Evolutionary conservation across 2,888 invertebrate genomes (phyloP).

Genomic region (Nineta flava): DNA sequence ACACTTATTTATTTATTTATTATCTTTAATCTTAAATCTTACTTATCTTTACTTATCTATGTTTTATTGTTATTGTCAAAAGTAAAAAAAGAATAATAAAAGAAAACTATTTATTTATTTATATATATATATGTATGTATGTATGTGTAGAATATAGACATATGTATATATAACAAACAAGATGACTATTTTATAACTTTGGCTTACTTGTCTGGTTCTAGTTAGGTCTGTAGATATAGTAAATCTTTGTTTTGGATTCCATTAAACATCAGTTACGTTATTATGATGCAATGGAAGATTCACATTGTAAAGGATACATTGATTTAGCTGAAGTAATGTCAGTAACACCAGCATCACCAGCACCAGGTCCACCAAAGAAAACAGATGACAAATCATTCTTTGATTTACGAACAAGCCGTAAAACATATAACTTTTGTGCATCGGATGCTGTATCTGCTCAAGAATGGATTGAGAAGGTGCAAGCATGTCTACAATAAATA

Average conservation of each 20-base stretch:
- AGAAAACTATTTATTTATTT: too few relatives aligned
- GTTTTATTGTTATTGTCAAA: too few relatives aligned
- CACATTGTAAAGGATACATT: slow-evolving; percentile 86
- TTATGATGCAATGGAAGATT: slow-evolving; percentile 90
- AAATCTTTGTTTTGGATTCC: slow-evolving; percentile 94
- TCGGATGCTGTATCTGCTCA: slow-evolving; percentile 75
- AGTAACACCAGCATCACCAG: slow-evolving; percentile 62
- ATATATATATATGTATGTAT: too few relatives aligned
- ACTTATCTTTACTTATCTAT: too few relatives aligned
- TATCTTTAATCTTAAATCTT: too few relatives aligned
- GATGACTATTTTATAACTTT: too few relatives aligned
- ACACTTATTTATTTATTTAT: too few relatives aligned
- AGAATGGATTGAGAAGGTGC: slow-evolving; percentile 96
- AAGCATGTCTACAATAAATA: slow-evolving; percentile 84
- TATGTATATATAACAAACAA: too few relatives aligned
- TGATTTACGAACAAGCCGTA: slow-evolving; percentile 80
- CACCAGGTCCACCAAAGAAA: slow-evolving; percentile 81
- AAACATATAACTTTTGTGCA: slow-evolving; percentile 92
- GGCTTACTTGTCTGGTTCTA: too few relatives aligned
- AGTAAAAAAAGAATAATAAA: too few relatives aligned
- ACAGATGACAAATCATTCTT: slow-evolving; percentile 91
- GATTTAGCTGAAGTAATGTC: slow-evolving; percentile 90
- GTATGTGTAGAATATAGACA: too few relatives aligned
- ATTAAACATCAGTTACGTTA: slow-evolving; percentile 93
- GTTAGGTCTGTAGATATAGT: too few relatives aligned